A percentile compares a stretch with the other conserved stretches of the same genome.
phyloP scores from a whole-genome alignment of 1,140 invertebrate species.

The Mactra quadrangularis region DNA sequence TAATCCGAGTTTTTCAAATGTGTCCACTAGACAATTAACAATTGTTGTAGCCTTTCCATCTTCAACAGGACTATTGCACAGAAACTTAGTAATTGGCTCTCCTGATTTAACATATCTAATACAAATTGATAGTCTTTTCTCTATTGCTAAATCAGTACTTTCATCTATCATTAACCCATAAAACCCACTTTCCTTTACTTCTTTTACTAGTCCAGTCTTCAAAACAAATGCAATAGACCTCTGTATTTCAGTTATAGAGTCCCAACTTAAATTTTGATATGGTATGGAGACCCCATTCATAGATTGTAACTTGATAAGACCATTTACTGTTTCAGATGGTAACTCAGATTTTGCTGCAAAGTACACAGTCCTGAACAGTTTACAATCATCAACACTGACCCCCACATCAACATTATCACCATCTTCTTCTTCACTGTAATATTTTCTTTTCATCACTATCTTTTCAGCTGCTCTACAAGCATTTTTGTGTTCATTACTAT shows the following conservation, averaged over 20 bases:
- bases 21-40: not conserved
- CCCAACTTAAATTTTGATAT: slow-evolving; percentile 38
- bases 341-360: slow-evolving; percentile 16
- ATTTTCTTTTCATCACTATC: not conserved
- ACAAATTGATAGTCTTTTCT: slow-evolving; percentile 30
- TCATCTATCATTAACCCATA: slow-evolving; percentile 11
- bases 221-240: not conserved
- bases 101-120: slow-evolving; percentile 27
- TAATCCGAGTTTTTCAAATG: not conserved
- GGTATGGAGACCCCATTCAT: slow-evolving; percentile 1
- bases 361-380: not conserved
- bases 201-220: not conserved
- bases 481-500: slow-evolving; percentile 6
- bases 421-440: not conserved
- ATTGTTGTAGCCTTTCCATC: slow-evolving; percentile 30
- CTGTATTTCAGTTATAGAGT: slow-evolving; percentile 47
- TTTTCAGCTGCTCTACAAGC: not conserved
- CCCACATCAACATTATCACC: not conserved
- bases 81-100: slow-evolving; percentile 16
- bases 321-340: slow-evolving; percentile 4
- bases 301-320: slow-evolving; percentile 12
- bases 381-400: not conserved
- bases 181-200: slow-evolving; percentile 4
- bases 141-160: slow-evolving; percentile 28
- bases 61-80: slow-evolving; percentile 3